A percentile compares a stretch with the other conserved stretches of the same genome.
Evolutionary conservation across 2,888 invertebrate genomes (phyloP).

Genomic region (Acrobasis suavella): DNA sequence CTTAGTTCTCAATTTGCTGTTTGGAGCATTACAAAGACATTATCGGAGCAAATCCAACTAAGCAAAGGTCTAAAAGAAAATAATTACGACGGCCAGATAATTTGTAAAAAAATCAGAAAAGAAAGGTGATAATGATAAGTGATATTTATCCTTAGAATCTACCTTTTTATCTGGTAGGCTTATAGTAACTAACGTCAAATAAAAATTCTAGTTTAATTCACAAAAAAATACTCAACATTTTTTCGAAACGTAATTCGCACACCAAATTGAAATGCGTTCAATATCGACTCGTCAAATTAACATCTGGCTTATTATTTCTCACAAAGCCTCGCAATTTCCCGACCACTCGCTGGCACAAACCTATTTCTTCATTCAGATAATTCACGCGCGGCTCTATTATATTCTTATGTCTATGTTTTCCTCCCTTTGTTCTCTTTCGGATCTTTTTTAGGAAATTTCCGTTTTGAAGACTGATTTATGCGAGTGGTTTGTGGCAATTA

Average conservation of each 20-base stretch:
- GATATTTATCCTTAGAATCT: too few relatives aligned
- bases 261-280: constrained; percentile 21
- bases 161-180: too few relatives aligned
- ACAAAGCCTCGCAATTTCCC: constrained; percentile 29
- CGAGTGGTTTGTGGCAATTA: neutral
- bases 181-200: too few relatives aligned
- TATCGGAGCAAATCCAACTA: too few relatives aligned
- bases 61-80: too few relatives aligned
- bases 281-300: constrained; percentile 29
- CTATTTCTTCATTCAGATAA: constrained; percentile 29
- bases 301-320: constrained; percentile 30
- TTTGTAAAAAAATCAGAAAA: too few relatives aligned
- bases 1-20: too few relatives aligned
- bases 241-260: neutral
- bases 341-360: constrained; percentile 27
- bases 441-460: neutral
- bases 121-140: too few relatives aligned
- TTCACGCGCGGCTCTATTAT: neutral
- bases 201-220: too few relatives aligned
- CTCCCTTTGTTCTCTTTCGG: constrained; percentile 10
- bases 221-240: too few relatives aligned
- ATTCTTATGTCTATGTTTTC: neutral
- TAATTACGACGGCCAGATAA: too few relatives aligned
- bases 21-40: too few relatives aligned
- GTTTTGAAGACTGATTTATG: neutral